Conservation (phyloP, 2,888 invertebrate species). For the Drosophila falleni region DNA sequence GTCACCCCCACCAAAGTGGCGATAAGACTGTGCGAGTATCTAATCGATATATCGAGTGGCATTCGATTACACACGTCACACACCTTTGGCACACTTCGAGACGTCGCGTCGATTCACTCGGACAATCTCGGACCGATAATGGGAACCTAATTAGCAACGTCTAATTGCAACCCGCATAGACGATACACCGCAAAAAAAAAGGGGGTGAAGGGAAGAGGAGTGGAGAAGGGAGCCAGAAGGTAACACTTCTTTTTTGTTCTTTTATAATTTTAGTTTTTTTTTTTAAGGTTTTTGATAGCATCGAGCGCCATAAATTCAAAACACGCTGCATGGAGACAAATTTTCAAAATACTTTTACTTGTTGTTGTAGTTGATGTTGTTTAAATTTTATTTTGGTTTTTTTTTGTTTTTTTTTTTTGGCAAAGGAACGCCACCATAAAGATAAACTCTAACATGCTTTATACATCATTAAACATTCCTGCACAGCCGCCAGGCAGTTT, state of each 20-base stretch:
- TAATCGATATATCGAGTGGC: slow-evolving; percentile 28
- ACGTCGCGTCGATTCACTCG: slow-evolving; percentile 14
- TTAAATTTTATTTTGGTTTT: slow-evolving; percentile 23
- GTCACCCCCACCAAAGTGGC: not conserved
- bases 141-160: slow-evolving; percentile 42
- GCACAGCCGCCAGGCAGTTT: slow-evolving; percentile 72
- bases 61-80: slow-evolving; percentile 42
- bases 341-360: slow-evolving; percentile 73
- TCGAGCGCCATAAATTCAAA: slow-evolving; percentile 77
- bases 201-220: not conserved
- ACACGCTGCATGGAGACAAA: slow-evolving; percentile 71
- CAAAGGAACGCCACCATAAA: slow-evolving; percentile 80
- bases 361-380: slow-evolving; percentile 33
- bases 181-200: slow-evolving; percentile 7
- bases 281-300: slow-evolving; percentile 62
- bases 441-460: slow-evolving; percentile 83
- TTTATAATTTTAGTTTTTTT: slow-evolving; percentile 11
- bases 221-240: not conserved
- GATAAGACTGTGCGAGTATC: slow-evolving; percentile 25
- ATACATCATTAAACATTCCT: slow-evolving; percentile 83
- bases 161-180: slow-evolving; percentile 40
- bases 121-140: slow-evolving; percentile 61
- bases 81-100: slow-evolving; percentile 66
- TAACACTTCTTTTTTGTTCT: slow-evolving; percentile 20
- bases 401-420: slow-evolving; percentile 41